Conservation (phyloP, 2,797 vertebrate species). For the Catostomus latipinnis region DNA sequence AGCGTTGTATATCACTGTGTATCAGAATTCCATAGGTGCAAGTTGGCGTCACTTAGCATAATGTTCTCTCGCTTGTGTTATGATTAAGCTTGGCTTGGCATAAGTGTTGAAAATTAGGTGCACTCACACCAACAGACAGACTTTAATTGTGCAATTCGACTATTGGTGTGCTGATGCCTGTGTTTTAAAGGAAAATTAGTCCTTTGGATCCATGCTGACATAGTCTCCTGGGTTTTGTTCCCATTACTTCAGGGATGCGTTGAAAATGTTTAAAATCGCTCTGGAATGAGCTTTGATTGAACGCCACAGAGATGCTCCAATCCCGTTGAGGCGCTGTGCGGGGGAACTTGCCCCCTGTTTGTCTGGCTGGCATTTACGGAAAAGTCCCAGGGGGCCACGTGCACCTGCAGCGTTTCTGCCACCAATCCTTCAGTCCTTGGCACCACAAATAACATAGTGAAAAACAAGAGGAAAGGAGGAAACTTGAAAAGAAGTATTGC, state of each 20-base stretch:
- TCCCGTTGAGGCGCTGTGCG: conserved; percentile 44
- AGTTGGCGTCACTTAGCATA: conserved; percentile 47
- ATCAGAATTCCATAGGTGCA: conserved; percentile 51
- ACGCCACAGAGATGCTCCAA: conserved; percentile 55
- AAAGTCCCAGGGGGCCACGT: conserved; percentile 46
- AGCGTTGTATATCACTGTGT: neutral
- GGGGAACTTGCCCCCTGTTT: conserved; percentile 49
- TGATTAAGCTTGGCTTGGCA: conserved; percentile 41
- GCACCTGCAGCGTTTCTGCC: conserved; percentile 60
- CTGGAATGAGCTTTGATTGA: conserved; percentile 59
- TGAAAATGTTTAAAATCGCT: conserved; percentile 47
- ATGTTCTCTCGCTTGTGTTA: conserved; percentile 34
- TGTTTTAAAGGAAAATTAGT: conserved; percentile 52
- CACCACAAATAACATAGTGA: conserved; percentile 33
- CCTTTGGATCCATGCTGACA: conserved; percentile 44
- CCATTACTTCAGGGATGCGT: conserved; percentile 66
- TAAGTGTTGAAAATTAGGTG: conserved; percentile 31
- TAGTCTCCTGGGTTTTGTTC: conserved; percentile 64
- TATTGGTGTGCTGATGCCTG: conserved; percentile 56
- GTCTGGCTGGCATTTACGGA: conserved; percentile 57
- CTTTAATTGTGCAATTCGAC: conserved; percentile 58
- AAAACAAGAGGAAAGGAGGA: conserved; percentile 44
- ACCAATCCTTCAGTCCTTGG: conserved; percentile 54
- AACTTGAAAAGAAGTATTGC: conserved; percentile 36
- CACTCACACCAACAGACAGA: conserved; percentile 37